Base-by-base conservation (phyloP, 2,797 vertebrate species). In the Megaceryle alcyon region DNA sequence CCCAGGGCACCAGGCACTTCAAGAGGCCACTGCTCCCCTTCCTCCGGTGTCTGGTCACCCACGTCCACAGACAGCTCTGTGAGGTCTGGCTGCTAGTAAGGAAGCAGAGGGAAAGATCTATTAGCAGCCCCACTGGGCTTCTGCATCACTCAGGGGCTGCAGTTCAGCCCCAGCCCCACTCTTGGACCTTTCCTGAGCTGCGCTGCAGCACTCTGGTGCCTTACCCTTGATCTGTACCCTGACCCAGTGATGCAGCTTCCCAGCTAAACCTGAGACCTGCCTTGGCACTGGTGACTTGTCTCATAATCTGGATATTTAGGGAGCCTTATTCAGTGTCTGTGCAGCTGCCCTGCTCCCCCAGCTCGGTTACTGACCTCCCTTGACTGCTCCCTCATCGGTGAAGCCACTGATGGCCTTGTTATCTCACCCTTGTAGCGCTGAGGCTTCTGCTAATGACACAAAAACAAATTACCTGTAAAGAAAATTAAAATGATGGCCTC, bases 301-400 rank as follows among this genome's bases (percentile, higher is more conserved):
- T 39, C 7, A 1, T 16, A 17, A 49, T 23, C 19, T 3, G 6
- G 41, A 14, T 11, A 7, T 16, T n/a, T 25, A 18, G 1, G 13
- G 56, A 21, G 35, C 4, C 35, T 14, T 0, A 1, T 21, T 21
- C 18, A 51, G 19, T 2, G 31, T 26, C 41, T 79, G 28, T 2
- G 1, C 59, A 6, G 12, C 35, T 63, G 18, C 6, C 26, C 21
- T 63, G 15, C 21, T 79, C 10, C 22, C 23, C 14, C 0, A 0
- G 0, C 12, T 33, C 3, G 0, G 7, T 9, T 43, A 17, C 14
- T 57, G 28, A 26, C 7, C 17, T 53, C 3, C 10, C 9, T 56
- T 0, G 0, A 26, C 19, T 43, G 35, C 4, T 78, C 14, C n/a
- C 0, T 0, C 39, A 9, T 23, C 11, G 1, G 19, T 37, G 43